Conservation (phyloP, 2,797 vertebrate species). For the Lagorchestes hirsutus region DNA sequence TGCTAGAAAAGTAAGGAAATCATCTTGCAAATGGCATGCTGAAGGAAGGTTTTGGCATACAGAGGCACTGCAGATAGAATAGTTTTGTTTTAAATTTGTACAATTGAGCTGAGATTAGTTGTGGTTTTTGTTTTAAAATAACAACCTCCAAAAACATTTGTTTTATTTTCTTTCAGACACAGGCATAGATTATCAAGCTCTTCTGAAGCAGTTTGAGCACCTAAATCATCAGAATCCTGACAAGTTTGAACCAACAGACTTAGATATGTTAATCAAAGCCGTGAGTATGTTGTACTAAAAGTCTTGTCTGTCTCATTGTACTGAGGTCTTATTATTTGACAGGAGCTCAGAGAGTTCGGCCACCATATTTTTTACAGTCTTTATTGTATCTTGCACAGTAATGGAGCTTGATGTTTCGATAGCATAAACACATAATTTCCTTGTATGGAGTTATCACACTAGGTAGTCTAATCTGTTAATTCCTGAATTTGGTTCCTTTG, state of each 20-base stretch:
- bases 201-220: constrained; percentile 98
- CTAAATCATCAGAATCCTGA: constrained; percentile 98
- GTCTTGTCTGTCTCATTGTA: constrained; percentile 57
- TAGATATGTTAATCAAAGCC: constrained; percentile 97
- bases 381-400: constrained; percentile 20
- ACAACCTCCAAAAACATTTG: not conserved
- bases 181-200: constrained; percentile 94
- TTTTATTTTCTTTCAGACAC: constrained; percentile 87
- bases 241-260: constrained; percentile 96
- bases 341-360: constrained; percentile 23
- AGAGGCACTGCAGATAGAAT: not conserved
- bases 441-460: constrained; percentile 9
- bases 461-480: not conserved
- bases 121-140: not conserved
- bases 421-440: not conserved
- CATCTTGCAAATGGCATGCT: not conserved
- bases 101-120: not conserved
- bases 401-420: constrained; percentile 14
- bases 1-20: not conserved
- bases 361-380: constrained; percentile 8
- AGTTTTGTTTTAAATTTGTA: not conserved
- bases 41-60: not conserved
- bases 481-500: constrained; percentile 6
- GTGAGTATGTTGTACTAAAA: constrained; percentile 84
- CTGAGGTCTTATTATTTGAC: constrained; percentile 58